A percentile compares a stretch with the other conserved stretches of the same genome.
Evolutionary conservation across 2,888 invertebrate species (phyloP).

Genomic region (Nomada goodeniana): DNA sequence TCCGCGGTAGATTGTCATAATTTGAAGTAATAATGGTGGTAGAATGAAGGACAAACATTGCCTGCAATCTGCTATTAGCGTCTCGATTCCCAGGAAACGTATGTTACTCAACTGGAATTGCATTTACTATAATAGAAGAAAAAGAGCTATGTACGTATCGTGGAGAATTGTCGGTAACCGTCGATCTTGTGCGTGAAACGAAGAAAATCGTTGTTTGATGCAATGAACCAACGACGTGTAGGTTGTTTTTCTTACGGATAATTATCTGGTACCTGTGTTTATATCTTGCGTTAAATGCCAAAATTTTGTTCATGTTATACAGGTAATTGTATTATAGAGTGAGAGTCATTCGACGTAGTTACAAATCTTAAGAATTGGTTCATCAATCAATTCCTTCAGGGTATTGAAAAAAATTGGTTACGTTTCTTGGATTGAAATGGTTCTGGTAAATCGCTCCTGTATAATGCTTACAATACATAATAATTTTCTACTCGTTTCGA

Average conservation of each 20-base stretch:
- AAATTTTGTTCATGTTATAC: not conserved
- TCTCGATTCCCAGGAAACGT: constrained; percentile 40
- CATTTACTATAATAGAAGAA: not conserved
- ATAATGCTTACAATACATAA: constrained; percentile 3
- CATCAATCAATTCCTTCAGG: no score
- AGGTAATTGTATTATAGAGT: no score
- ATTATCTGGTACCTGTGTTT: constrained; percentile 34
- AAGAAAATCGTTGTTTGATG: not conserved
- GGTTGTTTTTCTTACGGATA: constrained; percentile 16
- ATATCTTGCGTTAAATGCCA: constrained; percentile 7
- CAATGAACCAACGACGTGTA: not conserved
- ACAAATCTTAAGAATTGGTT: no score
- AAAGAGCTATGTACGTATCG: not conserved
- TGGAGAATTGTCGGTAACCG: not conserved
- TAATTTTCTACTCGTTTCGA: constrained; percentile 35
- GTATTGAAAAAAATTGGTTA: no score
- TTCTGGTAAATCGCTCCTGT: not conserved
- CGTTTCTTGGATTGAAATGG: no score
- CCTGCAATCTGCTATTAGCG: constrained; percentile 36
- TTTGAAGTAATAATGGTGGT: constrained; percentile 35
- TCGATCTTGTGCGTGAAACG: not conserved
- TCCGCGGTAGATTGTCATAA: constrained; percentile 26
- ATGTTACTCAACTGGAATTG: constrained; percentile 44
- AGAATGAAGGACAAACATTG: constrained; percentile 41
- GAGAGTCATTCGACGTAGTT: no score